Percentiles rank a stretch among this genome's conserved stretches.
These are phyloP conservation scores for Drosophila sordidapex DNA, from an alignment of 2,888 invertebrate genomes.

Conservation along the genomic window DNA sequence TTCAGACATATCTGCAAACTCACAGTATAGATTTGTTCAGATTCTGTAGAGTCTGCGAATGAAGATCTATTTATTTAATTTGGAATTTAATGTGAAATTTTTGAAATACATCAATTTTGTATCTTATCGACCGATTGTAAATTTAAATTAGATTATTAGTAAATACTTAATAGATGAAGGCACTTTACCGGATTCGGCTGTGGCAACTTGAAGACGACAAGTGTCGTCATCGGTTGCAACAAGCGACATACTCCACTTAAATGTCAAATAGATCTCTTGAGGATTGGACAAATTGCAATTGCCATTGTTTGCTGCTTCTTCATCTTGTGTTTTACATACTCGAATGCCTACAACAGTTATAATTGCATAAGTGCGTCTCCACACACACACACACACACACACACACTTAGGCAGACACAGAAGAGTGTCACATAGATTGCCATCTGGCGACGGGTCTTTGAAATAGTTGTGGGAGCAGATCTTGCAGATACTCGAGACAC, in stretches of 20 bases:
- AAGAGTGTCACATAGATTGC: slow-evolving; percentile 53
- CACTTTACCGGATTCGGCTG: slow-evolving; percentile 15
- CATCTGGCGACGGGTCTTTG: slow-evolving; percentile 41
- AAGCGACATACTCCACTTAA: slow-evolving; percentile 44
- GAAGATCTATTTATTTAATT: neutral
- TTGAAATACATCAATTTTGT: neutral
- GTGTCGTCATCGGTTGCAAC: slow-evolving; percentile 39
- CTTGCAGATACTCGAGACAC: slow-evolving; percentile 43
- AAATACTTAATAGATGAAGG: slow-evolving; percentile 15
- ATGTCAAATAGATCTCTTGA: slow-evolving; percentile 55
- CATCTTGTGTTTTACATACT: slow-evolving; percentile 53
- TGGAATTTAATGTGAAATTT: neutral
- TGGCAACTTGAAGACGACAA: slow-evolving; percentile 26
- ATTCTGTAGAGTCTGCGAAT: neutral
- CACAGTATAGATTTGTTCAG: neutral
- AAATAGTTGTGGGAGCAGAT: slow-evolving; percentile 53
- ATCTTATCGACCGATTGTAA: slow-evolving; percentile 6
- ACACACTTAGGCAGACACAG: neutral
- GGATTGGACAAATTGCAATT: slow-evolving; percentile 68
- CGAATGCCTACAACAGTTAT: slow-evolving; percentile 72
- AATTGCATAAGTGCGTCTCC: slow-evolving; percentile 74
- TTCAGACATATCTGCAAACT: neutral
- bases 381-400: slow-evolving; percentile 3
- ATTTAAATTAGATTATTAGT: slow-evolving; percentile 18
- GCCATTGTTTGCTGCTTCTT: slow-evolving; percentile 52